A percentile compares a stretch with the other conserved stretches of the same genome.
Conservation (phyloP, 2,888 invertebrate species). For the Bembecia ichneumoniformis region DNA sequence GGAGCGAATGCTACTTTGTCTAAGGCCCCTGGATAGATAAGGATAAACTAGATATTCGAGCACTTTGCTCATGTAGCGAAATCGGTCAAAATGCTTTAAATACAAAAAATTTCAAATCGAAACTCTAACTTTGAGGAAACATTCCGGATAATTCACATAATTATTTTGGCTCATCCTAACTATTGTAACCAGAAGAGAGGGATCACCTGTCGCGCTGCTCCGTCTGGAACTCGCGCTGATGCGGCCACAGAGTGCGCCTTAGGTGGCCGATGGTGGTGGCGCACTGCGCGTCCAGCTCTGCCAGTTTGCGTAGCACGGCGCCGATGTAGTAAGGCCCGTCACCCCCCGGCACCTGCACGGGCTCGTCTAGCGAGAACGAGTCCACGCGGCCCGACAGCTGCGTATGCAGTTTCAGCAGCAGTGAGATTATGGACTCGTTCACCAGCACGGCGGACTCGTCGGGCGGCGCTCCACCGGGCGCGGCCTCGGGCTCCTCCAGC, state of each 20-base stretch:
- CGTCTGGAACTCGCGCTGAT: constrained; percentile 83
- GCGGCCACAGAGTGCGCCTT: constrained; percentile 84
- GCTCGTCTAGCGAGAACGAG: constrained; percentile 79
- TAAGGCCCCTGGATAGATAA: too few relatives aligned
- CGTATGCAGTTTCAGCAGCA: constrained; percentile 90
- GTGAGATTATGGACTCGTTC: constrained; percentile 91
- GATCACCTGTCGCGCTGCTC: constrained; percentile 75
- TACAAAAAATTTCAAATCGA: too few relatives aligned
- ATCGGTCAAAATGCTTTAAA: too few relatives aligned
- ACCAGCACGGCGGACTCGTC: constrained; percentile 74
- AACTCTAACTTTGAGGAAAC: too few relatives aligned
- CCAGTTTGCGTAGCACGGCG: constrained; percentile 82
- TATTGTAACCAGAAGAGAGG: too few relatives aligned
- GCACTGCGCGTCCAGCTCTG: constrained; percentile 78
- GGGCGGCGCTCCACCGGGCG: constrained; percentile 14
- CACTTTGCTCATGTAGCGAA: too few relatives aligned
- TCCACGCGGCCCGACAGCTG: constrained; percentile 88
- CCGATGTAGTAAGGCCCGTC: constrained; percentile 92
- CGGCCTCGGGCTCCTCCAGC: constrained; percentile 11
- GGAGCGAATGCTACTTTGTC: too few relatives aligned
- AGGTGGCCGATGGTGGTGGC: constrained; percentile 79
- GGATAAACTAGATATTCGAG: too few relatives aligned
- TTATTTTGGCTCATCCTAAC: too few relatives aligned
- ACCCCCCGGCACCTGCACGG: constrained; percentile 64
- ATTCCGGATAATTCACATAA: too few relatives aligned